Conservation (phyloP, 2,113 vertebrate genomes). For the Cynoglossus semilaevis region DNA sequence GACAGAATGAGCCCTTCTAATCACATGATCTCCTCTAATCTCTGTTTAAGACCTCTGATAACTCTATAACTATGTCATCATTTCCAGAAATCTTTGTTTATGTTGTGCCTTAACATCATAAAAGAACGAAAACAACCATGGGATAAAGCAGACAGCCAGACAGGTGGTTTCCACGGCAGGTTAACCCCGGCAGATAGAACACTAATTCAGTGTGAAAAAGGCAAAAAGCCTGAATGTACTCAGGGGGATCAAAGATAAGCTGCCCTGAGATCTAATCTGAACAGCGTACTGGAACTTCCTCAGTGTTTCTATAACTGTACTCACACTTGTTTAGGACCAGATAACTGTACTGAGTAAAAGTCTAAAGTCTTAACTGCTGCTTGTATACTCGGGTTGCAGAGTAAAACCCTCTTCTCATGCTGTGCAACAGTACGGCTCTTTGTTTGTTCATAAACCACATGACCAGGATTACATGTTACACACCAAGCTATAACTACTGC, state of each 20-base stretch:
- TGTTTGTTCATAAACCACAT: slow-evolving; percentile 13
- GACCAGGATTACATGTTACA: slow-evolving; percentile 5
- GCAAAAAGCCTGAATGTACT: background rate
- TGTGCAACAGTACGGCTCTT: background rate
- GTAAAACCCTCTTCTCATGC: background rate
- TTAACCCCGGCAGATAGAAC: too few relatives aligned
- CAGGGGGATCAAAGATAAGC: too few relatives aligned
- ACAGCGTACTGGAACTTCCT: background rate
- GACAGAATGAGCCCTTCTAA: too few relatives aligned
- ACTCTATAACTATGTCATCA: too few relatives aligned
- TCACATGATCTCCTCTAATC: too few relatives aligned
- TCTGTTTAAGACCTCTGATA: too few relatives aligned
- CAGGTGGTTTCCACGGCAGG: too few relatives aligned
- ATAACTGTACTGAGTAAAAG: background rate
- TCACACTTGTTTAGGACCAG: background rate
- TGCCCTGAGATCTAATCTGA: background rate
- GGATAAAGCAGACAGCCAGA: too few relatives aligned
- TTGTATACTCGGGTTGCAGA: background rate
- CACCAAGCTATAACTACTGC: background rate
- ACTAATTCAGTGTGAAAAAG: too few relatives aligned
- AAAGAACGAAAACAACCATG: too few relatives aligned
- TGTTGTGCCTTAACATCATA: too few relatives aligned
- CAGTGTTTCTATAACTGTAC: background rate
- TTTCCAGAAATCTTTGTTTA: too few relatives aligned
- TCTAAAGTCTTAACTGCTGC: background rate